Conservation (phyloP, 2,113 vertebrate species). For the Tautogolabrus adspersus region DNA sequence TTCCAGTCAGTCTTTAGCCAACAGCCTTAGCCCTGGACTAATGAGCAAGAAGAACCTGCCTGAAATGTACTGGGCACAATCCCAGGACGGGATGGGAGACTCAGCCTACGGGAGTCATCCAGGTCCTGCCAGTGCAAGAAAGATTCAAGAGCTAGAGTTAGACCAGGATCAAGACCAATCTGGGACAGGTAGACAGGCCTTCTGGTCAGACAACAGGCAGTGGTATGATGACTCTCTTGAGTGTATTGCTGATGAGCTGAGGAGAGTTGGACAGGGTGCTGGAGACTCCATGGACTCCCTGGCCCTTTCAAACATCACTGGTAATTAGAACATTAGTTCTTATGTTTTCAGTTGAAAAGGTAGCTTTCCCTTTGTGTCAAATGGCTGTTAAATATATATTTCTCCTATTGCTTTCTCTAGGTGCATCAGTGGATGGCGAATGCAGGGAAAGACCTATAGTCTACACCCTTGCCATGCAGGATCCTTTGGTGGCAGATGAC, state of each 20-base stretch:
- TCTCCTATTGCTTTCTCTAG: slow-evolving; percentile 69
- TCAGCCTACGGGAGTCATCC: slow-evolving; percentile 97
- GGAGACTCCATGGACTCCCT: slow-evolving; percentile 95
- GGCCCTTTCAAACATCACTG: slow-evolving; percentile 96
- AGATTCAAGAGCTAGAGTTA: slow-evolving; percentile 93
- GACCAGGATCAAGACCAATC: slow-evolving; percentile 85
- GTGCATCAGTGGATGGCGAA: slow-evolving; percentile 92
- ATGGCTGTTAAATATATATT: not conserved
- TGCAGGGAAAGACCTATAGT: slow-evolving; percentile 86
- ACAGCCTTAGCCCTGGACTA: slow-evolving; percentile 83
- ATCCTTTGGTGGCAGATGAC: slow-evolving; percentile 83
- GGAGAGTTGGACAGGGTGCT: slow-evolving; percentile 89
- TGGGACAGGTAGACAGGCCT: slow-evolving; percentile 71
- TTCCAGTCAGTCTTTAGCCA: slow-evolving; percentile 77
- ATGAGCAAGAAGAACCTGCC: slow-evolving; percentile 93
- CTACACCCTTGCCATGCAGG: slow-evolving; percentile 88
- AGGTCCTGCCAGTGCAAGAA: slow-evolving; percentile 92
- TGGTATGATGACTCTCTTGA: slow-evolving; percentile 95
- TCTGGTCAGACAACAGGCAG: slow-evolving; percentile 84
- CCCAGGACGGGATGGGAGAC: slow-evolving; percentile 94
- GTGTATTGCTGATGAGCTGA: slow-evolving; percentile 90
- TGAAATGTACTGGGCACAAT: slow-evolving; percentile 96
- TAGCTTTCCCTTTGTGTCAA: not conserved
- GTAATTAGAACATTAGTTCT: slow-evolving; percentile 74
- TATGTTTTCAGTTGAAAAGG: not conserved